These are phyloP conservation scores for Strongylocentrotus purpuratus DNA, from an alignment of 35 echinoderm and acorn worm species.

Conservation along the genomic window DNA sequence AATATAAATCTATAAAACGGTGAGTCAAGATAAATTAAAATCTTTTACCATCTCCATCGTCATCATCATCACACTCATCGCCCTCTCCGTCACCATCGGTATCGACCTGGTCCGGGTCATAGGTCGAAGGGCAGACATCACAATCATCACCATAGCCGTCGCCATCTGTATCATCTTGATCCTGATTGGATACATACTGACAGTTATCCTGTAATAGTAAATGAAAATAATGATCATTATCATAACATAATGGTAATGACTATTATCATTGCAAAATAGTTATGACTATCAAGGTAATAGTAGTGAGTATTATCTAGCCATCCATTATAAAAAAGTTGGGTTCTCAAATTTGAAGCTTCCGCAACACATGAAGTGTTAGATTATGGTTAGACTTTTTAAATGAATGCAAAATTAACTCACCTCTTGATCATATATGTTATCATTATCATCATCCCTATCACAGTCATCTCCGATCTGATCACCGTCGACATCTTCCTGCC, in stretches of 20 bases:
- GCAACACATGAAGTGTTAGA: no score
- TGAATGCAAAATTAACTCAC: constrained; percentile 50
- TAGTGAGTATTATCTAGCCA: no score
- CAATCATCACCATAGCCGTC: constrained; percentile 79
- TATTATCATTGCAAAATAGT: background rate
- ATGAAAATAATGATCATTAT: background rate
- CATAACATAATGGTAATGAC: background rate
- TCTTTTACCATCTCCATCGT: constrained; percentile 86
- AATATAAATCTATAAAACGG: background rate
- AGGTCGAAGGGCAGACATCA: constrained; percentile 64
- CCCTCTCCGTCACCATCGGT: constrained; percentile 74
- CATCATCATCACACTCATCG: constrained; percentile 89
- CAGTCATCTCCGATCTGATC: constrained; percentile 80
- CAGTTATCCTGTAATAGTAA: constrained; percentile 79
- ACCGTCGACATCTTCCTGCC: constrained; percentile 81
- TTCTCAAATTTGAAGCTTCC: no score
- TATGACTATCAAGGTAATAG: no score
- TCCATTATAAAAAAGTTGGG: no score
- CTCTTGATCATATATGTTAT: constrained; percentile 71
- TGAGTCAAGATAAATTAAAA: background rate
- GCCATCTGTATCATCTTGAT: constrained; percentile 67
- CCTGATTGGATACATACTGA: constrained; percentile 68
- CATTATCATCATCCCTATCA: constrained; percentile 82
- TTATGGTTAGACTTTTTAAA: no score
- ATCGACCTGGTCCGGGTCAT: constrained; percentile 53